Evolutionary conservation across 2,888 invertebrate species (phyloP).

Genomic region (Leucophora obtusa): DNA sequence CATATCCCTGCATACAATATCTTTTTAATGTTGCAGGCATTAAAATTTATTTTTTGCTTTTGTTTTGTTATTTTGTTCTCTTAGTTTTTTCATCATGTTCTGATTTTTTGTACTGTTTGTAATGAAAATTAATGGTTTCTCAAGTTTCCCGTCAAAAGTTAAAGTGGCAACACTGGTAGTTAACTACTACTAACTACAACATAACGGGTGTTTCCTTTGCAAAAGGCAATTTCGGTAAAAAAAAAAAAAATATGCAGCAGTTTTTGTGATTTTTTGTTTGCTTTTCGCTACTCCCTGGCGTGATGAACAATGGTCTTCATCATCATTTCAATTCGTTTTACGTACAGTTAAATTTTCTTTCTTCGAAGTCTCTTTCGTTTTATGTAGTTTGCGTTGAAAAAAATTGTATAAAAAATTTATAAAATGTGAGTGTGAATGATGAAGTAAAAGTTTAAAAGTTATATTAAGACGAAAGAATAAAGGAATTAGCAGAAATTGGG

Average conservation of each 20-base stretch:
- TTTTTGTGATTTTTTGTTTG: slow-evolving; percentile 10
- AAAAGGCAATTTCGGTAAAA: slow-evolving; percentile 23
- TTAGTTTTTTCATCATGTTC: neutral
- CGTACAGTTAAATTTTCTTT: slow-evolving; percentile 27
- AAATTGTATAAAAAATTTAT: neutral
- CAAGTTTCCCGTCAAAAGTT: slow-evolving; percentile 56
- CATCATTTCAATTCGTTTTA: slow-evolving; percentile 51
- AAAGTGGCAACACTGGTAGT: slow-evolving; percentile 59
- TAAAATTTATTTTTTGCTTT: too few relatives aligned
- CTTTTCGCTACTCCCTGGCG: slow-evolving; percentile 31
- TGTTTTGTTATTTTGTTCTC: too few relatives aligned
- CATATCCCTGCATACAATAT: too few relatives aligned
- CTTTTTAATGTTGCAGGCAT: too few relatives aligned
- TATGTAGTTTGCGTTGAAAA: slow-evolving; percentile 6
- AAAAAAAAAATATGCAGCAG: neutral
- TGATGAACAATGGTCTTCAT: slow-evolving; percentile 58
- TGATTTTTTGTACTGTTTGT: slow-evolving; percentile 34
- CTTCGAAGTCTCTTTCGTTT: slow-evolving; percentile 17
- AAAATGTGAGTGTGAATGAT: slow-evolving; percentile 32
- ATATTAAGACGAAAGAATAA: slow-evolving; percentile 16
- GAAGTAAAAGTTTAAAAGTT: slow-evolving; percentile 30
- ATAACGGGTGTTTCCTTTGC: slow-evolving; percentile 36
- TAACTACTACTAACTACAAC: slow-evolving; percentile 49
- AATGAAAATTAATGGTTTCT: slow-evolving; percentile 65
- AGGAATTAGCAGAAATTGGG: neutral